Evolutionary conservation across 2,797 vertebrate genomes (phyloP).

Genomic region (Esox lucius): DNA sequence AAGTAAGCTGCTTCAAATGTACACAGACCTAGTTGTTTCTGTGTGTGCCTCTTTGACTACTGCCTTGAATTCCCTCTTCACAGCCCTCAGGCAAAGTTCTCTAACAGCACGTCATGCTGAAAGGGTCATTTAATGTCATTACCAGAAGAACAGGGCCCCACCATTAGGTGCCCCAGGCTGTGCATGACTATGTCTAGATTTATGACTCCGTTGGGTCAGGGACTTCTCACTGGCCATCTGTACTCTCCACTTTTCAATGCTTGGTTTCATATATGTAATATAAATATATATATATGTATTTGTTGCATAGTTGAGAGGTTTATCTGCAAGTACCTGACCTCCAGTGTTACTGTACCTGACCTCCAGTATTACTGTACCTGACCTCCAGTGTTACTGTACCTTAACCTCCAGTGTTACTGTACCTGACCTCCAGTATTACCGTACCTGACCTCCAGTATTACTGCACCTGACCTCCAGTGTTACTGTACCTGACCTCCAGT

Average conservation of each 20-base stretch:
- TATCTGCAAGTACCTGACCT: no score
- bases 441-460: no score
- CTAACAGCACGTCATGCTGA: constrained; percentile 74
- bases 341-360: no score
- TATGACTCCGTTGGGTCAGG: constrained; percentile 47
- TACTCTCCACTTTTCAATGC: constrained; percentile 19
- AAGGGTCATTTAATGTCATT: constrained; percentile 81
- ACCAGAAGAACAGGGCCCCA: constrained; percentile 78
- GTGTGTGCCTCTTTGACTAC: constrained; percentile 64
- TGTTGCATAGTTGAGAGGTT: neutral
- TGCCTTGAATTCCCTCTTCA: constrained; percentile 72
- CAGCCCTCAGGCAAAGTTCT: constrained; percentile 69
- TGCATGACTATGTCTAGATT: constrained; percentile 52
- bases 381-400: no score
- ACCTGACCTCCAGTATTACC: no score
- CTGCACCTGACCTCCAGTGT: no score
- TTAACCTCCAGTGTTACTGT: no score
- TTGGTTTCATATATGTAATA: constrained; percentile 34
- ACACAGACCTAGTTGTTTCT: neutral
- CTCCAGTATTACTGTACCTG: no score
- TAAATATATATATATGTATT: neutral
- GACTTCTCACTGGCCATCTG: constrained; percentile 57
- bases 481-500: no score
- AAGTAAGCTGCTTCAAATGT: neutral
- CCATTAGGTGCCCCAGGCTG: constrained; percentile 70